Percentiles rank a stretch among this genome's conserved stretches.
These are phyloP conservation scores for Aleiodes sp. DNA, from an alignment of 1,140 invertebrate species.

Conservation along the genomic window DNA sequence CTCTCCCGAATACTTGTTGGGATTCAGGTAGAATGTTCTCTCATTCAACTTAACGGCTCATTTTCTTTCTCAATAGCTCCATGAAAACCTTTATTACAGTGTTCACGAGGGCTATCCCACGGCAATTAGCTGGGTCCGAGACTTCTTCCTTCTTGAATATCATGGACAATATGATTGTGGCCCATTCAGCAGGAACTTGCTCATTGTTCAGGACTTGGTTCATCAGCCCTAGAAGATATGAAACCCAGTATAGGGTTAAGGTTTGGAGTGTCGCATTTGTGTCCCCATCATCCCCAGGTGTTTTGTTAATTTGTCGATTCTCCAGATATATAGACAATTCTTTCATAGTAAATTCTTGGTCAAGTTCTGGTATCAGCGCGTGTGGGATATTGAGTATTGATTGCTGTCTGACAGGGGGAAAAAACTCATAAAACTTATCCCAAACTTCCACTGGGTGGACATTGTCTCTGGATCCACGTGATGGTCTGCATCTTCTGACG, in stretches of 20 bases:
- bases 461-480: no score
- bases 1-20: constrained; percentile 41
- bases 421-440: no score
- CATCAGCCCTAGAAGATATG: constrained; percentile 13
- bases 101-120: constrained; percentile 43
- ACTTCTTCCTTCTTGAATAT: constrained; percentile 41
- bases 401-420: no score
- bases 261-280: constrained; percentile 30
- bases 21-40: constrained; percentile 38
- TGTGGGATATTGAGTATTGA: no score
- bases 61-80: constrained; percentile 22
- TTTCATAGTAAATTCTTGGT: constrained; percentile 11
- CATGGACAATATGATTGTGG: constrained; percentile 11
- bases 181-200: constrained; percentile 15
- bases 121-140: constrained; percentile 40
- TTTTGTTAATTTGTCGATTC: constrained; percentile 28
- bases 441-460: no score
- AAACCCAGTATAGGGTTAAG: constrained; percentile 13
- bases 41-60: constrained; percentile 36
- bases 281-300: constrained; percentile 35
- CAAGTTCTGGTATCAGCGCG: background rate
- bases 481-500: no score
- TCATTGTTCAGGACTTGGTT: constrained; percentile 24
- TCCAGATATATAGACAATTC: constrained; percentile 7
- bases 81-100: constrained; percentile 40